Percentiles rank a stretch among this genome's conserved stretches.
phyloP scores from a whole-genome alignment of 2,888 invertebrate species.

The Mystacides longicornis region DNA sequence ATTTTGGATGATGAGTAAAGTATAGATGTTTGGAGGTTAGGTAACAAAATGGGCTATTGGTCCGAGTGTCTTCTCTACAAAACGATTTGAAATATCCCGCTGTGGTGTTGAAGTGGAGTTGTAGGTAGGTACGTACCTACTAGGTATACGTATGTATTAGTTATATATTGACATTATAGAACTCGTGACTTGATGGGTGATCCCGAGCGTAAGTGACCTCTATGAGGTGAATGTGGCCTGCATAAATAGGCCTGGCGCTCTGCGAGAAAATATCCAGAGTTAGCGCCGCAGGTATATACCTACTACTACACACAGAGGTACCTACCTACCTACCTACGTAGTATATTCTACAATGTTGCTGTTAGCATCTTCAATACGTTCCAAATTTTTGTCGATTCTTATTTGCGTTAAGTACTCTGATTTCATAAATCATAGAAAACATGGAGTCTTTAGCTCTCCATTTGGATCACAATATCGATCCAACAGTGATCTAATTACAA shows the following conservation, averaged over 20 bases:
- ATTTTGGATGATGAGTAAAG: too few relatives aligned
- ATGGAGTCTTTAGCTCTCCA: too few relatives aligned
- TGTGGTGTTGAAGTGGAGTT: constrained; percentile 10
- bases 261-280: constrained; percentile 2
- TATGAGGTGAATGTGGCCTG: constrained; percentile 4
- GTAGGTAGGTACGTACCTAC: constrained; percentile 7
- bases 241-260: constrained; percentile 4
- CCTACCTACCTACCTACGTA: neutral
- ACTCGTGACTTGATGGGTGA: constrained; percentile 25
- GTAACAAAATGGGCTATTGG: neutral
- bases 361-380: too few relatives aligned
- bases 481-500: too few relatives aligned
- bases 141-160: too few relatives aligned
- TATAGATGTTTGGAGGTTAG: too few relatives aligned
- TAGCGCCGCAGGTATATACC: constrained; percentile 2
- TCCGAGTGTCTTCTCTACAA: constrained; percentile 10
- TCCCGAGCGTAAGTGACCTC: constrained; percentile 16
- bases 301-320: too few relatives aligned
- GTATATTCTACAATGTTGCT: neutral
- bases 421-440: too few relatives aligned
- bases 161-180: constrained; percentile 21
- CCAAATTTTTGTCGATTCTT: too few relatives aligned
- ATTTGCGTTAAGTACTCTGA: too few relatives aligned
- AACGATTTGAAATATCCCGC: constrained; percentile 15
- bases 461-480: too few relatives aligned